Evolutionary conservation across 2,888 invertebrate species (phyloP).

Genomic region (Xanthia togata): DNA sequence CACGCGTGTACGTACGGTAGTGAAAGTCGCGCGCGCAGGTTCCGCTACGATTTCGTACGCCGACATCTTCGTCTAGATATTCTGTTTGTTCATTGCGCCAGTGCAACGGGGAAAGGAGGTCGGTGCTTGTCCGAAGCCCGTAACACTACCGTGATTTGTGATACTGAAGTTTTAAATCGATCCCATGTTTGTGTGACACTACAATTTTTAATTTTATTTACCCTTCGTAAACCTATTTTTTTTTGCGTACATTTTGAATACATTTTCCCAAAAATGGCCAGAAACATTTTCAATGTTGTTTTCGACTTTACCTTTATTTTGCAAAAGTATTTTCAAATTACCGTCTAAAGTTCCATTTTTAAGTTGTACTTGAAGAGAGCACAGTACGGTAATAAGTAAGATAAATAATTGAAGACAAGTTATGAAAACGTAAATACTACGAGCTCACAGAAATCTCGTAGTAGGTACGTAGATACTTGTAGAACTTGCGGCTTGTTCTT

Average conservation of each 20-base stretch:
- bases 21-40: constrained; percentile 88
- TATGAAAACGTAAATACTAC: constrained; percentile 43
- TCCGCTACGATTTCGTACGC: constrained; percentile 85
- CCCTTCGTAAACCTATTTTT: constrained; percentile 22
- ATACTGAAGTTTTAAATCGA: constrained; percentile 72
- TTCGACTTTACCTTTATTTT: constrained; percentile 8
- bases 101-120: constrained; percentile 90
- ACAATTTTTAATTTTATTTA: constrained; percentile 30
- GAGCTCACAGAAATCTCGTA: constrained; percentile 41
- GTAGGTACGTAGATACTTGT: constrained; percentile 43
- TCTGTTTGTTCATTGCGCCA: constrained; percentile 89
- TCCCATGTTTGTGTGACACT: constrained; percentile 82
- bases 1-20: constrained; percentile 79
- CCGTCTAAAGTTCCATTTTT: constrained; percentile 36
- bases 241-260: not conserved
- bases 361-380: constrained; percentile 20
- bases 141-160: constrained; percentile 83
- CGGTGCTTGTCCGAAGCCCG: constrained; percentile 82
- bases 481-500: constrained; percentile 49
- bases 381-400: constrained; percentile 29
- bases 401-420: constrained; percentile 35
- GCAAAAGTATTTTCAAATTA: constrained; percentile 47
- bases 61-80: constrained; percentile 88
- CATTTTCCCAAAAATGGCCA: not conserved
- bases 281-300: constrained; percentile 13